A percentile compares a stretch with the other conserved stretches of the same genome.
Conservation (phyloP, 2,113 vertebrate genomes). For the Beaufortia kweichowensis region DNA sequence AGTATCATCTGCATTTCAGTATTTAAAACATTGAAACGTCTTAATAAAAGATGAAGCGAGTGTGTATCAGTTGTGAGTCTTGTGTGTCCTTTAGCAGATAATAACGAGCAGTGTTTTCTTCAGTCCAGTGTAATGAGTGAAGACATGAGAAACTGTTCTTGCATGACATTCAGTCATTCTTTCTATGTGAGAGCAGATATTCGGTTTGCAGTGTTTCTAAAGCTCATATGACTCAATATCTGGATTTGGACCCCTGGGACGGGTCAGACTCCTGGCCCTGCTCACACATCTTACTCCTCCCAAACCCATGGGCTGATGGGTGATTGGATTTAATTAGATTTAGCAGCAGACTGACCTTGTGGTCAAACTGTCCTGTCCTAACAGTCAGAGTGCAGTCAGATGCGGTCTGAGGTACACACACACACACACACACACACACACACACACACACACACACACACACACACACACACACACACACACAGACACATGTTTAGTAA, state of each 20-base stretch:
- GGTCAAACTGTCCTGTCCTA: constrained; percentile 53
- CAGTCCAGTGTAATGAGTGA: not conserved
- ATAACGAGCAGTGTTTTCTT: not conserved
- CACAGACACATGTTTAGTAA: too few relatives aligned
- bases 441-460: not conserved
- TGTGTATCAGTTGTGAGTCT: too few relatives aligned
- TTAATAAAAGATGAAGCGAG: too few relatives aligned
- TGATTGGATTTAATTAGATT: constrained; percentile 69
- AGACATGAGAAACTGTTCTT: too few relatives aligned
- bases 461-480: too few relatives aligned
- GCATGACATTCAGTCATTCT: too few relatives aligned
- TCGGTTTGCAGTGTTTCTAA: not conserved
- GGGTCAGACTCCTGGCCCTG: not conserved
- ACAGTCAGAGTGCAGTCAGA: constrained; percentile 46
- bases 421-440: not conserved
- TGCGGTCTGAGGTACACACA: not conserved
- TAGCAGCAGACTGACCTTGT: constrained; percentile 63
- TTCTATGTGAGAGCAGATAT: too few relatives aligned
- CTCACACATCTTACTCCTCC: constrained; percentile 50
- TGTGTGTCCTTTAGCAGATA: too few relatives aligned
- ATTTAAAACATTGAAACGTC: too few relatives aligned
- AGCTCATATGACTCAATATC: not conserved
- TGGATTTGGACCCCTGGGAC: not conserved
- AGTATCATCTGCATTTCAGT: too few relatives aligned
- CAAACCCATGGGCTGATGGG: constrained; percentile 47